phyloP scores from a whole-genome alignment of 2,797 vertebrate species.

The Rhincodon typus region DNA sequence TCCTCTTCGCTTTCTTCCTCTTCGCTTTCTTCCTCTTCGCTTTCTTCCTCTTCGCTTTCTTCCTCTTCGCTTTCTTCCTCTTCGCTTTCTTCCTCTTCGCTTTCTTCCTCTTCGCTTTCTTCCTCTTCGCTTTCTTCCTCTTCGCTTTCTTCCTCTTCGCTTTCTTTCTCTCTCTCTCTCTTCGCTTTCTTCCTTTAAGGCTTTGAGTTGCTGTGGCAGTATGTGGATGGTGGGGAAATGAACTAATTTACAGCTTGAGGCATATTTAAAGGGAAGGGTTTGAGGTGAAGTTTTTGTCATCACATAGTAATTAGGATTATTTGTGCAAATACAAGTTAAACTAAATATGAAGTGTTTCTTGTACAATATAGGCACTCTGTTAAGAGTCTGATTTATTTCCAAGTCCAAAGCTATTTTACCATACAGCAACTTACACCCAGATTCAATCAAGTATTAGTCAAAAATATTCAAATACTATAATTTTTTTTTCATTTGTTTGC shows the following conservation, averaged over 20 bases:
- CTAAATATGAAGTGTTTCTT: background rate
- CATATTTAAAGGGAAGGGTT: background rate
- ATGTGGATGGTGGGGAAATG: background rate
- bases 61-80: no score
- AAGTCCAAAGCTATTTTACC: background rate
- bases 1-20: no score
- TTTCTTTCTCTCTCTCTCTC: no score
- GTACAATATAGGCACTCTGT: background rate
- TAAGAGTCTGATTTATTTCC: background rate
- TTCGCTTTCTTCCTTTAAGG: no score
- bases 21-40: no score
- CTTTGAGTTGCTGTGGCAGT: background rate
- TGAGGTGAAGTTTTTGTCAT: background rate
- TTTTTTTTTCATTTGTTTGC: no score
- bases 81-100: no score
- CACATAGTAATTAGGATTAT: background rate
- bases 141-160: no score
- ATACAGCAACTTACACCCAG: background rate
- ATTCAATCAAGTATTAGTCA: background rate
- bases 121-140: no score
- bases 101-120: no score
- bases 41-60: no score
- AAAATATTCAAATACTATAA: background rate
- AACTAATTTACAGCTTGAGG: background rate
- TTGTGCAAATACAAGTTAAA: background rate